A percentile compares a stretch with the other conserved stretches of the same genome.
These are phyloP conservation scores for Julus scanicus DNA, from an alignment of 2,888 invertebrate species.

Conservation along the genomic window DNA sequence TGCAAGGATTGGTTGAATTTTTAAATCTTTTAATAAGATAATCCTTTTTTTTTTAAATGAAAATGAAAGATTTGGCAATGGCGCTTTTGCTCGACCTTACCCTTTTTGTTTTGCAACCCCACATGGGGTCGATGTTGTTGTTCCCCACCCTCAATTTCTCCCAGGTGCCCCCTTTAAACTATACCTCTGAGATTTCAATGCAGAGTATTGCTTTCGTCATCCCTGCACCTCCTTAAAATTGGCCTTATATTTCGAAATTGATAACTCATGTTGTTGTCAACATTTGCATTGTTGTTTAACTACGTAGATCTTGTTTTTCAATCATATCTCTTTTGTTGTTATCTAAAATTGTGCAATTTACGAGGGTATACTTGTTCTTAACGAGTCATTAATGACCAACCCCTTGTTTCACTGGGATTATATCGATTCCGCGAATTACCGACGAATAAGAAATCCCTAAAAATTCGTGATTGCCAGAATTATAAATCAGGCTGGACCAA, in stretches of 20 bases:
- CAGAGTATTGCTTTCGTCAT: slow-evolving; percentile 1
- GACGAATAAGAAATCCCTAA: neutral
- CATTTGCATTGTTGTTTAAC: slow-evolving; percentile 2
- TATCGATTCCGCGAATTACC: neutral
- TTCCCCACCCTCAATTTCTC: neutral
- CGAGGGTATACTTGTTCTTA: slow-evolving; percentile 1
- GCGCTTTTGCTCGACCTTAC: neutral
- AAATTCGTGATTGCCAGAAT: neutral
- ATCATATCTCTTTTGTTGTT: neutral
- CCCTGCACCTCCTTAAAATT: slow-evolving; percentile 2
- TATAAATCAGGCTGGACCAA: too few species aligned
- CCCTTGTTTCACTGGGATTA: neutral
- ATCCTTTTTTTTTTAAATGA: neutral
- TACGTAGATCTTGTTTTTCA: slow-evolving; percentile 17
- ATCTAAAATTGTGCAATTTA: neutral
- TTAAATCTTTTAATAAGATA: neutral
- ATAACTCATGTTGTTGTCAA: slow-evolving; percentile 33
- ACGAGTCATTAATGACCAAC: neutral
- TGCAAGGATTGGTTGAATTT: neutral
- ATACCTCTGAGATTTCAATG: neutral
- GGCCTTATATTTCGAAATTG: slow-evolving; percentile 12
- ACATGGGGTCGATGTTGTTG: neutral
- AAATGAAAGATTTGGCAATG: neutral
- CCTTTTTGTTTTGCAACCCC: neutral
- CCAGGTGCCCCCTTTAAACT: neutral